phyloP scores from a whole-genome alignment of 2,797 vertebrate genomes.

The Sebastes itinus region DNA sequence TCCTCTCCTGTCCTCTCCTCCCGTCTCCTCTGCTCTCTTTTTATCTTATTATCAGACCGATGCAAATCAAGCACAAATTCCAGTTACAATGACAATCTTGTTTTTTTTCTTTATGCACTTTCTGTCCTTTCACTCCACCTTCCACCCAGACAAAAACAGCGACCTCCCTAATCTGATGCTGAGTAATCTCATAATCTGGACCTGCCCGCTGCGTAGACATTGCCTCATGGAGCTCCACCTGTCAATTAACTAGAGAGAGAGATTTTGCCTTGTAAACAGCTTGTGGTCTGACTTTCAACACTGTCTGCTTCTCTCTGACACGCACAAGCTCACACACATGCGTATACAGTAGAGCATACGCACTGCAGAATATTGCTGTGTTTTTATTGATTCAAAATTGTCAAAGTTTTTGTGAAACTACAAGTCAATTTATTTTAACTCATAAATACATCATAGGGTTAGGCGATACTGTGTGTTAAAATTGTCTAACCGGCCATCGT shows the following conservation, averaged over 20 bases:
- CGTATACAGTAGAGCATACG: not conserved
- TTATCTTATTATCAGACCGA: not conserved
- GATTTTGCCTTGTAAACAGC: not conserved
- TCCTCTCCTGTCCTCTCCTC: not conserved
- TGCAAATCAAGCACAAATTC: not conserved
- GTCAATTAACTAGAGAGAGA: conserved; percentile 29
- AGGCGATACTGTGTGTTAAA: too few relatives aligned
- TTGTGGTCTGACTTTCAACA: not conserved
- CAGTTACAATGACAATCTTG: not conserved
- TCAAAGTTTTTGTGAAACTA: too few relatives aligned
- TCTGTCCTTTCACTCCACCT: conserved; percentile 24
- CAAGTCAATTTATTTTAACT: not conserved
- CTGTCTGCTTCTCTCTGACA: not conserved
- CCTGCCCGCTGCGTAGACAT: conserved; percentile 28
- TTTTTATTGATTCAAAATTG: not conserved
- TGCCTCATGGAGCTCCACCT: conserved; percentile 45
- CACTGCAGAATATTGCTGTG: not conserved
- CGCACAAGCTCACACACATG: not conserved
- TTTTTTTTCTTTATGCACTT: not conserved
- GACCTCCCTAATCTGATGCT: conserved; percentile 58
- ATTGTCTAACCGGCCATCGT: too few relatives aligned
- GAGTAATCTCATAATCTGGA: conserved; percentile 69
- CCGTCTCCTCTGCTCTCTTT: not conserved
- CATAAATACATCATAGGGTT: not conserved
- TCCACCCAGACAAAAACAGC: conserved; percentile 33